Evolutionary conservation across 2,797 vertebrate species (phyloP).

Genomic region (Sebastes taczanowskii): DNA sequence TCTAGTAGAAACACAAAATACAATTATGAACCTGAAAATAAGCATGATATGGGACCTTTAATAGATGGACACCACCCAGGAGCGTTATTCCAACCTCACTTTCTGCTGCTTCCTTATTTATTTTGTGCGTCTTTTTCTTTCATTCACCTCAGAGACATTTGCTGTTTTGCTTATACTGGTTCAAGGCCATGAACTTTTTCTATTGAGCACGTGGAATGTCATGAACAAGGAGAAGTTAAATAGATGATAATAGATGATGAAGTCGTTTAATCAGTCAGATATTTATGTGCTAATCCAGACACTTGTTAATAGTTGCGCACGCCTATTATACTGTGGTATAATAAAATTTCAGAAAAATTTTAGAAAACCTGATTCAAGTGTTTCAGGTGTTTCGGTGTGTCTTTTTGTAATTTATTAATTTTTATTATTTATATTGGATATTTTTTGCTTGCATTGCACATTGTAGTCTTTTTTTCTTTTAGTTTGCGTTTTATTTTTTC

Average conservation of each 20-base stretch:
- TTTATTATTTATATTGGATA: constrained; percentile 65
- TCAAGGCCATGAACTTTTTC: constrained; percentile 60
- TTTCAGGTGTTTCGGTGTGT: constrained; percentile 60
- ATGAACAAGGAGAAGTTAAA: constrained; percentile 48
- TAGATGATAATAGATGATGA: constrained; percentile 13
- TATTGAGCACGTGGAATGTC: constrained; percentile 70
- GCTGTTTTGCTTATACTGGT: constrained; percentile 14
- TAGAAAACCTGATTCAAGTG: constrained; percentile 45
- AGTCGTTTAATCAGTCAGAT: constrained; percentile 44
- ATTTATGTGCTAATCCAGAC: constrained; percentile 52
- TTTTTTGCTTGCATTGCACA: constrained; percentile 77
- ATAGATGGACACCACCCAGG: constrained; percentile 64
- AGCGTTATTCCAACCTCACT: constrained; percentile 57
- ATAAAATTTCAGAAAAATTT: constrained; percentile 45
- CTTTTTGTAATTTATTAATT: constrained; percentile 71
- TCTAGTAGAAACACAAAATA: too few relatives aligned
- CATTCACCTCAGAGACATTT: constrained; percentile 50
- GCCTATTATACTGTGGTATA: constrained; percentile 56
- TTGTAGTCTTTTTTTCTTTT: constrained; percentile 53
- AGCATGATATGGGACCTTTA: not conserved
- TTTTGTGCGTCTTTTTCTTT: constrained; percentile 22
- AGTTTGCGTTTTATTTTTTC: constrained; percentile 49
- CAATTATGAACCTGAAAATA: too few relatives aligned
- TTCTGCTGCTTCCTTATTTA: constrained; percentile 64
- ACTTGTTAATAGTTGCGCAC: constrained; percentile 58